Evolutionary conservation across 2,113 vertebrate species (phyloP).

Genomic region (Chloroceryle aenea): DNA sequence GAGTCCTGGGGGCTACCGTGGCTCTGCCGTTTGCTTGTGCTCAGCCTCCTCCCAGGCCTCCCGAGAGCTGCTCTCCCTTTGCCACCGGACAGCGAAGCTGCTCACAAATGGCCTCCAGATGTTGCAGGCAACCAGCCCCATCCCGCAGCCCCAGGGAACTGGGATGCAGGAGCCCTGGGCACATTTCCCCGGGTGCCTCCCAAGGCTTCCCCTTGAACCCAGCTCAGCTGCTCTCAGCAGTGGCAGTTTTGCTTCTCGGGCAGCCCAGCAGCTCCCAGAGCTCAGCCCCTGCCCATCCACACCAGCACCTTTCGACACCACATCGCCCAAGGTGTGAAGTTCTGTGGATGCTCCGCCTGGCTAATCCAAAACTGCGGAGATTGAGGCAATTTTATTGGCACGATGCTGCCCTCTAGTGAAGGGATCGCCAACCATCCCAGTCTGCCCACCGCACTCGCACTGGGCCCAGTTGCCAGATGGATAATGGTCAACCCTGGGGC

Average conservation of each 20-base stretch:
- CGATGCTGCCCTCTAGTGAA: slow-evolving; percentile 59
- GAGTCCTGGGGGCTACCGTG: neutral
- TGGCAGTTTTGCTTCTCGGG: fast-evolving
- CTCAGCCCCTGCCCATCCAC: fast-evolving
- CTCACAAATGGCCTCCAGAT: neutral
- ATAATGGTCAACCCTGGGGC: fast-evolving
- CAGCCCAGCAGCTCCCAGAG: neutral
- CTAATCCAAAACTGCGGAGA: neutral
- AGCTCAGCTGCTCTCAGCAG: fast-evolving
- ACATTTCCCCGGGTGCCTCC: fast-evolving
- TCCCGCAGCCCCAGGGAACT: neutral
- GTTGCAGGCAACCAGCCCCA: neutral
- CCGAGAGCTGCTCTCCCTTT: neutral
- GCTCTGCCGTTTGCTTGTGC: neutral
- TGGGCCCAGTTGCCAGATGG: fast-evolving
- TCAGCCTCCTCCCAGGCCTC: neutral
- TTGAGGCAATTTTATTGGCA: neutral
- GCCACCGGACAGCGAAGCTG: neutral
- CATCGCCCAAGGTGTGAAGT: neutral
- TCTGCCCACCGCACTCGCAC: fast-evolving
- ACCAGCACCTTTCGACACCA: fast-evolving
- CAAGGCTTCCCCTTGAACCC: neutral
- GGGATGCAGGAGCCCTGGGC: neutral
- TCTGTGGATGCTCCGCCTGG: neutral
- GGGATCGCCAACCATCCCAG: neutral